phyloP scores from a whole-genome alignment of 2,113 vertebrate species.

The Pachyramphus minor region DNA sequence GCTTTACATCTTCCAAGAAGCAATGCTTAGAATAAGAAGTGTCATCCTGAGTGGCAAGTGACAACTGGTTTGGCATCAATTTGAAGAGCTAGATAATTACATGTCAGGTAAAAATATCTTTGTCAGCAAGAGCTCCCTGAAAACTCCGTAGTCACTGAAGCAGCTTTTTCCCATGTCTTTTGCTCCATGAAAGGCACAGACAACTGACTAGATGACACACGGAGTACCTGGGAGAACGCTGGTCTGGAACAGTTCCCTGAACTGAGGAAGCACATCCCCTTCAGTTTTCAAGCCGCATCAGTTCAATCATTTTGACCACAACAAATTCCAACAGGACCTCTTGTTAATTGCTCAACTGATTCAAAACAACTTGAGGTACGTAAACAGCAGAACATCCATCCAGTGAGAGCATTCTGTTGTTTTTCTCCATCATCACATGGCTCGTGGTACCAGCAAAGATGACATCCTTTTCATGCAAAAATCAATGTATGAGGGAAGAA shows the following conservation, averaged over 20 bases:
- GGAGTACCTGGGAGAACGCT: background rate
- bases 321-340: background rate
- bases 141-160: background rate
- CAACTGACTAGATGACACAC: fast-evolving
- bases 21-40: background rate
- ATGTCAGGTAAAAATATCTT: background rate
- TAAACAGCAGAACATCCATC: background rate
- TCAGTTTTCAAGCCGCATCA: background rate
- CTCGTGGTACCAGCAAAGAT: background rate
- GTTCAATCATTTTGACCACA: background rate
- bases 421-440: background rate
- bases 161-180: background rate
- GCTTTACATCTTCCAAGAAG: background rate
- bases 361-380: background rate
- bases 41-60: background rate
- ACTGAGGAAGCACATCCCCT: background rate
- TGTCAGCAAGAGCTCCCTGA: background rate
- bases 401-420: background rate
- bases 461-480: background rate
- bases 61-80: background rate
- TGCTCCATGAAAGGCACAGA: background rate
- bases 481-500: background rate
- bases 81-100: background rate
- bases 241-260: background rate
- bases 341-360: background rate